Conservation (phyloP, 2,113 vertebrate species). For the Alouatta palliata region DNA sequence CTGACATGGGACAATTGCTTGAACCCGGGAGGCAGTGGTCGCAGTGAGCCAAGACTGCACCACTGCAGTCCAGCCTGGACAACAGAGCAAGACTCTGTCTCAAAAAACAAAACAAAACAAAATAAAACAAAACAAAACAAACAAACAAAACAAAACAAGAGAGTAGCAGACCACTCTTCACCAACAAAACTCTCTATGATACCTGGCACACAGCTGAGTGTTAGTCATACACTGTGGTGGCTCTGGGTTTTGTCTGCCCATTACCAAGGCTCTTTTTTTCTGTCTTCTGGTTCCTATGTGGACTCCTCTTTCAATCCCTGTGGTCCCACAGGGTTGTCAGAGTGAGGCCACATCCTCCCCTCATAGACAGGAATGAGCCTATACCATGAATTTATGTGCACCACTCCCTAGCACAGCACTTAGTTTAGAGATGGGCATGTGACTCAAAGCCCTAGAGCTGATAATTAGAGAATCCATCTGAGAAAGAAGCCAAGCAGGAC, state of each 20-base stretch:
- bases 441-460: neutral
- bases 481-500: neutral
- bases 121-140: no score
- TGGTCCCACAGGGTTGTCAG: neutral
- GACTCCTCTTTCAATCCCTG: neutral
- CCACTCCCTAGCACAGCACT: no score
- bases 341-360: neutral
- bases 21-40: no score
- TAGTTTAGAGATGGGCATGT: neutral
- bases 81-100: no score
- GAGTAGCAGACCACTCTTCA: neutral
- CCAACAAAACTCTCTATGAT: neutral
- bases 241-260: neutral
- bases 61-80: no score
- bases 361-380: neutral
- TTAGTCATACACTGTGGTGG: neutral
- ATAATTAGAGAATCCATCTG: neutral
- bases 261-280: neutral
- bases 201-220: neutral
- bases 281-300: neutral
- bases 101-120: no score
- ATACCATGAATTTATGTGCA: neutral
- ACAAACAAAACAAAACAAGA: neutral
- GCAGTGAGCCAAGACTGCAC: no score
- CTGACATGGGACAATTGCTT: no score